phyloP scores from a whole-genome alignment of 2,888 invertebrate species.

The Neoitamus cyanurus region DNA sequence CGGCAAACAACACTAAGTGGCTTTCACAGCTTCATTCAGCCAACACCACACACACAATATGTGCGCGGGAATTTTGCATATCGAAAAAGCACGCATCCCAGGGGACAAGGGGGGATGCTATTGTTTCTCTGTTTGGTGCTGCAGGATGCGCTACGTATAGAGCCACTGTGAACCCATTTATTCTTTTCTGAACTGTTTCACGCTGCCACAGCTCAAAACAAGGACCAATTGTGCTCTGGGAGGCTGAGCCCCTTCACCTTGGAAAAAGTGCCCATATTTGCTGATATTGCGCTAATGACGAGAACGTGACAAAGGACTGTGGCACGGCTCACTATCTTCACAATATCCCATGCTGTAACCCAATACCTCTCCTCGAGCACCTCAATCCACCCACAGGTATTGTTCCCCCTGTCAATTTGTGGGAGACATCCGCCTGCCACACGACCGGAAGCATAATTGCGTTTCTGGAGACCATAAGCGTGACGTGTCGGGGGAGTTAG shows the following conservation, averaged over 20 bases:
- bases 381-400: background rate
- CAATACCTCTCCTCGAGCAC: background rate
- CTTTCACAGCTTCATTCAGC: background rate
- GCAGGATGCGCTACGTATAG: background rate
- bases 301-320: background rate
- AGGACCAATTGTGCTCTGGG: background rate
- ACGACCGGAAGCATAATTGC: background rate
- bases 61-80: background rate
- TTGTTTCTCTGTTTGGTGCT: background rate
- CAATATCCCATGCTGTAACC: no score
- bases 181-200: background rate
- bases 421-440: background rate
- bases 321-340: background rate
- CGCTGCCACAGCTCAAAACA: background rate
- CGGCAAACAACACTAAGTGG: background rate
- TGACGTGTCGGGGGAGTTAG: background rate
- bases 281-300: background rate
- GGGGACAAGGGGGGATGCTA: background rate
- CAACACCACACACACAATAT: background rate
- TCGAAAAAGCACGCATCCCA: background rate
- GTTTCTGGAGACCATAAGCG: background rate
- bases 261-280: background rate
- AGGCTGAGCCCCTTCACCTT: background rate
- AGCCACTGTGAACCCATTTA: background rate
- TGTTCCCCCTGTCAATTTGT: background rate